These are phyloP conservation scores for Papilio xuthus DNA, from an alignment of 1,140 invertebrate species.

Conservation along the genomic window DNA sequence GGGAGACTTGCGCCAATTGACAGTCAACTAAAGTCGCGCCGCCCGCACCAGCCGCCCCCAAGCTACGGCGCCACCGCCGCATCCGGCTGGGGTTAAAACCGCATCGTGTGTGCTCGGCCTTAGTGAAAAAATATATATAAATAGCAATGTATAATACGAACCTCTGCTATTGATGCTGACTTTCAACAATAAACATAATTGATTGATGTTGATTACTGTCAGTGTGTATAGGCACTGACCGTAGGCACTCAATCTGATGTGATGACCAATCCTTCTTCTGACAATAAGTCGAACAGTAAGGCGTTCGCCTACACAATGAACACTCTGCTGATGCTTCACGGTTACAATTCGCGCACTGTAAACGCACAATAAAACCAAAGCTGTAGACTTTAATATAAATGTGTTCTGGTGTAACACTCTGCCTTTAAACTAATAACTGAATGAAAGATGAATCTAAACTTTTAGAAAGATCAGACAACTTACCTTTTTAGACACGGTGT, in stretches of 20 bases:
- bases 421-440: not conserved
- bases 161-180: conserved; percentile 73
- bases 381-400: not conserved
- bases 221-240: conserved; percentile 81
- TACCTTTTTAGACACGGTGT: conserved; percentile 67
- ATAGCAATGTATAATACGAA: not conserved
- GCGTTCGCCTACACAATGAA: conserved; percentile 90
- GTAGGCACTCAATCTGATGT: conserved; percentile 92
- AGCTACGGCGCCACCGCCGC: too few relatives aligned
- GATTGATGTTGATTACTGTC: conserved; percentile 83
- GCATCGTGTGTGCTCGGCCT: not conserved
- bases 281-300: conserved; percentile 93
- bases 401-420: not conserved
- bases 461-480: not conserved
- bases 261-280: conserved; percentile 93
- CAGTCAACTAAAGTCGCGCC: too few relatives aligned
- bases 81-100: not conserved
- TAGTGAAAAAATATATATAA: not conserved
- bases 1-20: too few relatives aligned
- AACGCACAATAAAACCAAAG: conserved; percentile 18
- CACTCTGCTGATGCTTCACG: conserved; percentile 92
- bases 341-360: conserved; percentile 92
- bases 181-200: conserved; percentile 87
- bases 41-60: too few relatives aligned
- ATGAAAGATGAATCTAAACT: not conserved